A percentile compares a stretch with the other conserved stretches of the same genome.
Evolutionary conservation across 1,140 invertebrate genomes (phyloP).

Genomic region (Hylaeus anthracinus): DNA sequence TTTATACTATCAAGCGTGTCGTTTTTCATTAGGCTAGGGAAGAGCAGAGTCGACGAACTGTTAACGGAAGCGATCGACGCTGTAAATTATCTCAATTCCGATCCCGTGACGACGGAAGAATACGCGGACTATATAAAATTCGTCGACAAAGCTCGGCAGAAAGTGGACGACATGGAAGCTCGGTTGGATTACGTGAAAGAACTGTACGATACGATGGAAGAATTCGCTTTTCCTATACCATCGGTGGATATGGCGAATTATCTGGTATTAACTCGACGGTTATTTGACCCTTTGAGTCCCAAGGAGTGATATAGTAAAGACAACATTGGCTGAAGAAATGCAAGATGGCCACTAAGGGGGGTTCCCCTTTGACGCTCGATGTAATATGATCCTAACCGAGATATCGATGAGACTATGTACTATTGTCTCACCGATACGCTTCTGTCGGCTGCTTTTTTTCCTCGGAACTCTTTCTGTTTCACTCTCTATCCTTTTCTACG

Average conservation of each 20-base stretch:
- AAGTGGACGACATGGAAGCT: constrained; percentile 84
- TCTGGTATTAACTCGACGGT: constrained; percentile 74
- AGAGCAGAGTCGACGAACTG: constrained; percentile 83
- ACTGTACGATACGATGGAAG: constrained; percentile 87
- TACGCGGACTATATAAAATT: constrained; percentile 87
- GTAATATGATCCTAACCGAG: too few relatives aligned
- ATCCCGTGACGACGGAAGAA: constrained; percentile 84
- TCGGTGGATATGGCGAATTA: constrained; percentile 84
- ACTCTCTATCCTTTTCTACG: too few relatives aligned
- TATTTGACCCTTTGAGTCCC: background rate
- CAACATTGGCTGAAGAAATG: too few relatives aligned
- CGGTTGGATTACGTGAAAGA: constrained; percentile 87
- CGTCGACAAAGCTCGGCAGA: constrained; percentile 83
- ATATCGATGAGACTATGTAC: too few relatives aligned
- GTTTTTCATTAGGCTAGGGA: constrained; percentile 80
- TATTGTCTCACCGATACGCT: too few relatives aligned
- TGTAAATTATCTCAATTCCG: constrained; percentile 83
- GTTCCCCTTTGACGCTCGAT: too few relatives aligned
- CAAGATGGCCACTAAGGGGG: too few relatives aligned
- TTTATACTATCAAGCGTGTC: background rate
- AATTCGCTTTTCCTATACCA: constrained; percentile 85
- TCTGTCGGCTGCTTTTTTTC: too few relatives aligned
- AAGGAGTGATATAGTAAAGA: too few relatives aligned
- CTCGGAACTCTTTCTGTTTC: too few relatives aligned
- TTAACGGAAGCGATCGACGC: constrained; percentile 83